Conservation (phyloP, 1,140 invertebrate species). For the Delia radicum region DNA sequence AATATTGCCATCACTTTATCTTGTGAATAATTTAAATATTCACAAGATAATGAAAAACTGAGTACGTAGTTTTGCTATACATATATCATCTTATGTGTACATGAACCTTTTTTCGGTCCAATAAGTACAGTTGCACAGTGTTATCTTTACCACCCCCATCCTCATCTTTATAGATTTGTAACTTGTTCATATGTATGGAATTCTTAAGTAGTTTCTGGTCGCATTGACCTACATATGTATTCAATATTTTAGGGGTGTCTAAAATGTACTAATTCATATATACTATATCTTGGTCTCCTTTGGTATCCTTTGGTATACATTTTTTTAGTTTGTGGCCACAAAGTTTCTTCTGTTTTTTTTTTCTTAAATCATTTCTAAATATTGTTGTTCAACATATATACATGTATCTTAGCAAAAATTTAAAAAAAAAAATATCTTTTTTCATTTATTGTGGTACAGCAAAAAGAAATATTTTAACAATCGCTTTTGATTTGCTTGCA, state of each 20-base stretch:
- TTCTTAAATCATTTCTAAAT: neutral
- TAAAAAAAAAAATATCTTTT: neutral
- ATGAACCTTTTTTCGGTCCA: too few relatives aligned
- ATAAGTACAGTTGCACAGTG: too few relatives aligned
- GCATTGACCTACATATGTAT: neutral
- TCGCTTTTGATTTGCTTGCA: slow-evolving; percentile 18
- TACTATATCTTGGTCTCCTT: too few relatives aligned
- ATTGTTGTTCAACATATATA: neutral
- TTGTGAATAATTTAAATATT: too few relatives aligned
- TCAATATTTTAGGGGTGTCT: neutral
- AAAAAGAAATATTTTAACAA: neutral
- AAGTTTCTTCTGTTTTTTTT: neutral
- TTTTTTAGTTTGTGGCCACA: neutral
- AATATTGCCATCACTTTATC: too few relatives aligned
- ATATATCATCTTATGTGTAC: too few relatives aligned
- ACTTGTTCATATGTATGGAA: neutral
- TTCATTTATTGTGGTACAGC: neutral
- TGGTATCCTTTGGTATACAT: neutral
- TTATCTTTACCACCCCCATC: too few relatives aligned
- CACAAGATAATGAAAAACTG: too few relatives aligned
- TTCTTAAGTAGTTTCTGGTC: neutral
- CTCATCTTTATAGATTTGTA: neutral
- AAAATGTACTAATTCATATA: neutral
- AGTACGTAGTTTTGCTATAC: too few relatives aligned
- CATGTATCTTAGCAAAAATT: neutral